Conservation (phyloP, 2,113 vertebrate species). For the Cardinalis cardinalis region DNA sequence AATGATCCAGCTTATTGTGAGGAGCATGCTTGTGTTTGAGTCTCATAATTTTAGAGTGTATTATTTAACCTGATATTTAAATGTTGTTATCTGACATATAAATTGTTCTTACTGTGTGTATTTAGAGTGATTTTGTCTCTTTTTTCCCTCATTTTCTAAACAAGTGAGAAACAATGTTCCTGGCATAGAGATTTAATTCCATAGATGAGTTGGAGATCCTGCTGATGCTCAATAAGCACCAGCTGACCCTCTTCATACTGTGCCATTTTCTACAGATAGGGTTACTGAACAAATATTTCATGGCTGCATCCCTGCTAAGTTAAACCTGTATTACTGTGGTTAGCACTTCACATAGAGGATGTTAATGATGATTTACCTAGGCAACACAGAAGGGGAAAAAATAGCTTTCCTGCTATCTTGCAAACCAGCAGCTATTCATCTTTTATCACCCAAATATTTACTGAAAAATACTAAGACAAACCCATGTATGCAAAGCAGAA, state of each 20-base stretch:
- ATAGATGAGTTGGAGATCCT: conserved; percentile 32
- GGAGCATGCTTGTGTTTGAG: not conserved
- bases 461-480: not conserved
- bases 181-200: conserved; percentile 29
- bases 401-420: conserved; percentile 26
- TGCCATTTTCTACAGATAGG: conserved; percentile 53
- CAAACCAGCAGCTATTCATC: conserved; percentile 5
- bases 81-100: not conserved
- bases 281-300: conserved; percentile 48
- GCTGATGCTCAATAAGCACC: conserved; percentile 39
- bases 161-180: conserved; percentile 33
- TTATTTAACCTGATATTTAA: not conserved
- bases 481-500: not conserved
- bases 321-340: conserved; percentile 20
- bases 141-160: not conserved
- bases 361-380: conserved; percentile 48
- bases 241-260: conserved; percentile 53
- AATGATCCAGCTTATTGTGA: not conserved
- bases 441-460: conserved; percentile 1
- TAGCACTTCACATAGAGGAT: conserved; percentile 44
- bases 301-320: conserved; percentile 60
- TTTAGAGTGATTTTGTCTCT: not conserved
- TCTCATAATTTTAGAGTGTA: not conserved
- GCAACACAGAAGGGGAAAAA: conserved; percentile 40
- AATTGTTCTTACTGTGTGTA: not conserved